These are phyloP conservation scores for Tychaedon coryphoeus DNA, from an alignment of 2,113 vertebrate species.

Conservation along the genomic window DNA sequence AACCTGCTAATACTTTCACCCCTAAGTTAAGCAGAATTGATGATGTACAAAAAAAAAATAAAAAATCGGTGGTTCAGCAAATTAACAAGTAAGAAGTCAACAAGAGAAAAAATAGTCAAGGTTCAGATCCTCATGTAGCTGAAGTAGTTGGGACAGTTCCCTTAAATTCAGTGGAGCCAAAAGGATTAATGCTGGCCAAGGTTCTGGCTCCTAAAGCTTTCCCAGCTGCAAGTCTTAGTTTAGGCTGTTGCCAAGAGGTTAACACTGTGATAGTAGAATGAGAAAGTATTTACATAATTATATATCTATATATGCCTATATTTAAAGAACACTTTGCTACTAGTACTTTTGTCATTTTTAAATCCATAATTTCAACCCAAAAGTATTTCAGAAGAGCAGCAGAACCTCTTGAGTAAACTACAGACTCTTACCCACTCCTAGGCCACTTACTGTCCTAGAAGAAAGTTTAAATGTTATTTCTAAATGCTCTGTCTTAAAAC, in stretches of 20 bases:
- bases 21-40: conserved; percentile 20
- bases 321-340: conserved; percentile 50
- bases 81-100: conserved; percentile 41
- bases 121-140: neutral
- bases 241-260: conserved; percentile 66
- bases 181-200: neutral
- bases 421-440: conserved; percentile 55
- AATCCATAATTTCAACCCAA: conserved; percentile 18
- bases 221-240: conserved; percentile 52
- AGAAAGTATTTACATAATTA: conserved; percentile 42
- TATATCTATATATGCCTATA: conserved; percentile 3
- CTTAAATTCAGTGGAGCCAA: neutral
- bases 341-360: conserved; percentile 22
- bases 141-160: neutral
- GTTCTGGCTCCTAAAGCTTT: neutral
- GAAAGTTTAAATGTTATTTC: conserved; percentile 65
- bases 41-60: neutral
- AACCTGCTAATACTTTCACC: neutral
- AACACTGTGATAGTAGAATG: conserved; percentile 72
- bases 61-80: conserved; percentile 40
- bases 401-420: conserved; percentile 68
- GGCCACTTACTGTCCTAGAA: conserved; percentile 66
- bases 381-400: conserved; percentile 65
- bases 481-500: conserved; percentile 58
- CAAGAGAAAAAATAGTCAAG: neutral